Percentiles rank a stretch among this genome's conserved stretches.
Conservation (phyloP, 2,113 vertebrate species). For the Neomonachus schauinslandi region DNA sequence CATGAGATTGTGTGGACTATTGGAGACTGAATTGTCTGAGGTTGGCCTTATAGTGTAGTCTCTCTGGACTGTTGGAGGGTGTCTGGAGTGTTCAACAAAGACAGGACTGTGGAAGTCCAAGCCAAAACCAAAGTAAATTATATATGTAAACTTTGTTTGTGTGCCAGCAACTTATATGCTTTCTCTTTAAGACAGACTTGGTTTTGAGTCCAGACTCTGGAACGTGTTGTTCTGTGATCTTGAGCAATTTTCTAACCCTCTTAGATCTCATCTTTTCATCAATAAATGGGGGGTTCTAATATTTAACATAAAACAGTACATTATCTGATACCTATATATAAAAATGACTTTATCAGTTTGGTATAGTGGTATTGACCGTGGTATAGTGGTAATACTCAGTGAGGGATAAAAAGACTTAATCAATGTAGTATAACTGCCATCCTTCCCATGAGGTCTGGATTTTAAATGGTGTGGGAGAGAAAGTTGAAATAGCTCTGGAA, state of each 20-base stretch:
- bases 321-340: background rate
- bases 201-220: background rate
- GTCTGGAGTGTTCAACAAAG: background rate
- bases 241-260: background rate
- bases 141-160: background rate
- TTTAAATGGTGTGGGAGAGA: background rate
- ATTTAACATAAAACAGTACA: background rate
- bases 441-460: background rate
- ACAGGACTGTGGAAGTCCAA: background rate
- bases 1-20: rapidly evolving
- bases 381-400: background rate
- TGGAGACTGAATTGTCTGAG: background rate
- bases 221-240: background rate
- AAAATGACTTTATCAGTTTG: background rate
- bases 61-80: background rate
- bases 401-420: background rate
- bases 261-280: background rate
- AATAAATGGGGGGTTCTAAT: background rate
- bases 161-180: background rate
- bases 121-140: background rate
- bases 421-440: rapidly evolving
- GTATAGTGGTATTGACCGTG: too few species aligned
- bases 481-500: background rate
- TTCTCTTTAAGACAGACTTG: background rate
- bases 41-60: rapidly evolving